Base-by-base conservation (phyloP, 2,888 invertebrate genomes). In the Mactromeris polynyma region DNA sequence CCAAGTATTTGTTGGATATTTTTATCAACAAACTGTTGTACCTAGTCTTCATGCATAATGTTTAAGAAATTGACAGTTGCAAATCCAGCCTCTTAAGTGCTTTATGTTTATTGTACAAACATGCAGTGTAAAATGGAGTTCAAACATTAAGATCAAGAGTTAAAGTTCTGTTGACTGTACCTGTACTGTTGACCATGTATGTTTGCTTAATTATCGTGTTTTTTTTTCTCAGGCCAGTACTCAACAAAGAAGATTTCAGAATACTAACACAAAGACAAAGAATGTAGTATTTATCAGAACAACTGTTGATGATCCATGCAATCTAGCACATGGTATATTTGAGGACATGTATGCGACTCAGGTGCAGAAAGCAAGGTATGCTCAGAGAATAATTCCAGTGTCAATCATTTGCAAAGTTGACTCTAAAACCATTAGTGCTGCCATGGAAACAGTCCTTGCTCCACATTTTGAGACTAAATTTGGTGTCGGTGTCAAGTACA, bases 241-340 rank as follows among this genome's bases (percentile, higher is more conserved):
- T 33, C 31, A 42, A 46, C 31, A 31, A 36, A 93, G 95, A 83
- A 94, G 97, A 88, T 97, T 97, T 88, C 96, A 96, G 97, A 98
- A 98, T 36, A 97, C 98, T 0, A 98, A 98, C 93, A 98, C 98
- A 0, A 98, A 98, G 83, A 98, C 98, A 0, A 98, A 98, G 81
- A 99, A 99, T 96, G 98, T 98, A 94, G 97, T 99, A 91, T 99
- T 99, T 95, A 98, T 99, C 91, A 98, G 98, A 96, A 98, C 98
- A 0, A 98, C 94, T 21, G 83, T 98, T 80, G 97, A 97, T 64
- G 97, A 98, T 97, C 98, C 99, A 4, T 97, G 98, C 86, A 97
- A 97, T 58, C 95, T 99, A 40, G 98, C 98, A 0, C 97, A 97
- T 33, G 97, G 97, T 85, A 98, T 99, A 89, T 97, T 99, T 79